These are phyloP conservation scores for Megaleporinus macrocephalus DNA, from an alignment of 2,113 vertebrate species.

Conservation along the genomic window DNA sequence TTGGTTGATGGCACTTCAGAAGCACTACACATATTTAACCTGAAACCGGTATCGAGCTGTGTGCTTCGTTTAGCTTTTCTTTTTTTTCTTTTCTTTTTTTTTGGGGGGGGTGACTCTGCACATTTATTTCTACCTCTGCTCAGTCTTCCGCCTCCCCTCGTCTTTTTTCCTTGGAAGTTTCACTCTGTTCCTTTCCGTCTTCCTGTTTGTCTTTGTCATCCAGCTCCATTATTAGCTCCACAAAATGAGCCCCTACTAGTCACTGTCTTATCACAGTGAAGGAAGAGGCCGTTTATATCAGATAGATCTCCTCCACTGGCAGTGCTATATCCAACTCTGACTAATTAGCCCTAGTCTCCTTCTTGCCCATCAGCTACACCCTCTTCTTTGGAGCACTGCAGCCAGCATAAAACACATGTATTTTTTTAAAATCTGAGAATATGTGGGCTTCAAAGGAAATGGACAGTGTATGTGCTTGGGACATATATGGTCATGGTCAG, in stretches of 20 bases:
- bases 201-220: slow-evolving; percentile 31
- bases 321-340: slow-evolving; percentile 17
- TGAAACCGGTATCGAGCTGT: background rate
- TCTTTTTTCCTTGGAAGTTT: background rate
- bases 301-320: slow-evolving; percentile 7
- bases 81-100: too few species aligned
- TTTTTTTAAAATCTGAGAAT: background rate
- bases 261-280: slow-evolving; percentile 8
- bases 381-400: background rate
- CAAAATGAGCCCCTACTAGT: slow-evolving; percentile 35
- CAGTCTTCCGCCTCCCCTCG: background rate
- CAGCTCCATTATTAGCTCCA: slow-evolving; percentile 34
- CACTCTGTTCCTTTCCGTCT: background rate
- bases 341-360: slow-evolving; percentile 22
- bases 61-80: background rate
- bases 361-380: background rate
- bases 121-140: background rate
- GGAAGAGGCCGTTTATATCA: slow-evolving; percentile 32
- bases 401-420: background rate
- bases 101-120: background rate
- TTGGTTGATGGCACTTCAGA: background rate
- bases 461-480: too few species aligned
- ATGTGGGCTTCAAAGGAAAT: too few species aligned
- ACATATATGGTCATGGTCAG: too few species aligned
- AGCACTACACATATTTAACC: background rate